These are phyloP conservation scores for Sebastes elongatus DNA, from an alignment of 2,797 vertebrate species.

Conservation along the genomic window DNA sequence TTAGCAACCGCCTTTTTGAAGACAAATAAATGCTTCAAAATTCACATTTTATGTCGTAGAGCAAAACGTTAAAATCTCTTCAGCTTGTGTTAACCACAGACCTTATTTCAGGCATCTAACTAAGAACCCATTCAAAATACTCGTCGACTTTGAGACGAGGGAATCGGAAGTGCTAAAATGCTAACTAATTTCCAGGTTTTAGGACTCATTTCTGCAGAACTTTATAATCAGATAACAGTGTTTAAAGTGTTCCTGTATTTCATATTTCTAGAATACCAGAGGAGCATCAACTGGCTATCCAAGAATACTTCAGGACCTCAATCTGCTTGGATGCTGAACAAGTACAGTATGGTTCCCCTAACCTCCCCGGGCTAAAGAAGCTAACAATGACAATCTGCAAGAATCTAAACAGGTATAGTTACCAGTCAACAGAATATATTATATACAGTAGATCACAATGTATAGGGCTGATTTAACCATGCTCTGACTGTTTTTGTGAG, in stretches of 20 bases:
- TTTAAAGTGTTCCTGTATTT: not conserved
- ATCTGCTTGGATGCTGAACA: conserved; percentile 88
- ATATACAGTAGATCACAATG: not conserved
- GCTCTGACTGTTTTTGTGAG: conserved; percentile 1
- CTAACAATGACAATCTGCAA: conserved; percentile 88
- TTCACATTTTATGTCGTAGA: too few species aligned
- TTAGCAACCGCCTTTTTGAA: too few species aligned
- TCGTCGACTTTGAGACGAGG: not conserved
- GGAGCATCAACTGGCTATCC: conserved; percentile 90
- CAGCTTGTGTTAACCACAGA: too few species aligned
- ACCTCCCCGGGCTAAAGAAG: conserved; percentile 91
- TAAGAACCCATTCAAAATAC: not conserved
- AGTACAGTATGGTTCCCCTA: conserved; percentile 86
- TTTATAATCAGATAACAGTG: not conserved
- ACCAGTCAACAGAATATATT: not conserved
- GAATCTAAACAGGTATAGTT: conserved; percentile 89
- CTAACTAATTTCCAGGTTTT: not conserved
- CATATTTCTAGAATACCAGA: conserved; percentile 85
- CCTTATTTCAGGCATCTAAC: not conserved
- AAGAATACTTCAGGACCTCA: conserved; percentile 89
- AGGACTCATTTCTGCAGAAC: not conserved
- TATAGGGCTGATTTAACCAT: not conserved
- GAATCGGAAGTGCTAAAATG: not conserved
- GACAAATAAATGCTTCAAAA: too few species aligned
- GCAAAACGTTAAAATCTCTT: too few species aligned